phyloP scores from a whole-genome alignment of 2,888 invertebrate species.

The Abrostola tripartita region DNA sequence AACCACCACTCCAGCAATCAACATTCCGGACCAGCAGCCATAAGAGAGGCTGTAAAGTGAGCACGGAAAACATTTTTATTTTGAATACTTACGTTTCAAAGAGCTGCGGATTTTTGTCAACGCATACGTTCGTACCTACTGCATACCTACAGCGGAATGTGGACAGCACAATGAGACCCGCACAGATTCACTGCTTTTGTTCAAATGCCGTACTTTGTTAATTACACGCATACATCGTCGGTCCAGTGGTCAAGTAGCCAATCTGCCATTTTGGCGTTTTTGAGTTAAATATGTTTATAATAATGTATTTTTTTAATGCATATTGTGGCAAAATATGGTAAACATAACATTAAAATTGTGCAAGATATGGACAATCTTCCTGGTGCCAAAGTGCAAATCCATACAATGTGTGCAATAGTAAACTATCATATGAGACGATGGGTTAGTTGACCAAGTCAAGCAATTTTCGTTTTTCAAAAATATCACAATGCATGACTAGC shows the following conservation, averaged over 20 bases:
- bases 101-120: conserved; percentile 47
- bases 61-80: conserved; percentile 48
- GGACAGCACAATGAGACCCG: conserved; percentile 31
- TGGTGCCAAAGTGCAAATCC: conserved; percentile 9
- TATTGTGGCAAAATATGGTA: conserved; percentile 10
- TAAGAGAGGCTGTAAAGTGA: conserved; percentile 39
- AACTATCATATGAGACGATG: conserved; percentile 10
- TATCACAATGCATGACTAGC: conserved; percentile 6
- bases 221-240: conserved; percentile 37
- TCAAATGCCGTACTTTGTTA: conserved; percentile 44
- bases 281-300: conserved; percentile 7
- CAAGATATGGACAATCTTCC: conserved; percentile 12
- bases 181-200: conserved; percentile 34
- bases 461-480: conserved; percentile 9
- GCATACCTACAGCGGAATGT: conserved; percentile 34
- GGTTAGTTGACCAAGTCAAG: conserved; percentile 11
- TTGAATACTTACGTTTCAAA: conserved; percentile 51
- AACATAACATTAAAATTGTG: conserved; percentile 9
- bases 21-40: conserved; percentile 23
- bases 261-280: conserved; percentile 10
- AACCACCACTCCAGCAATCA: conserved; percentile 22
- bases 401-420: conserved; percentile 11
- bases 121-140: conserved; percentile 16
- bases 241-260: conserved; percentile 2
- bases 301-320: conserved; percentile 9